Base-by-base conservation (phyloP, 2,113 vertebrate species). In the Lates calcarifer region DNA sequence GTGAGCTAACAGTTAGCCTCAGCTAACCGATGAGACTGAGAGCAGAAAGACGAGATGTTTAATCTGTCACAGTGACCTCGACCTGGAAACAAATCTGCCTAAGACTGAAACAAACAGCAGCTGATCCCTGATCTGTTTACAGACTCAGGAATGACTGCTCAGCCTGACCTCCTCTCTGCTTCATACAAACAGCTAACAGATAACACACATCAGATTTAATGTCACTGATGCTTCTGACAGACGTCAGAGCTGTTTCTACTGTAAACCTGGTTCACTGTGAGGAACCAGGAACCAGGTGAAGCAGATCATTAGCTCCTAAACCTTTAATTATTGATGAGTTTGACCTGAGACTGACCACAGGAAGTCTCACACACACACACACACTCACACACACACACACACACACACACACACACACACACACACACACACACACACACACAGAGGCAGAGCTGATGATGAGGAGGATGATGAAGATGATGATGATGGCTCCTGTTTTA, bases 401-500 rank as follows among this genome's bases (percentile, higher is more conserved):
- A 37, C 35, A 37, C n/a, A n/a, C n/a, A n/a, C n/a, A n/a, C n/a
- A n/a, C n/a, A n/a, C n/a, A n/a, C n/a, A n/a, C n/a, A n/a, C n/a
- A n/a, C n/a, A 43, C 65, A 64, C 37, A 63, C 29, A 37, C 47
- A 26, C 24, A 26, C 24, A 26, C n/a, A 5, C 3, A 6, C 1
- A 55, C 24, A 26, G 1, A 12, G 4, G 66, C 65, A 58, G 14
- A 20, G 55, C 61, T 51, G 73, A 74, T 14, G 57, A 63, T 8
- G 39, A 64, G 13, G 55, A 24, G 13, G 74, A 85, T 87, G 76
- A 86, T 56, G 91, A 62, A 12, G 56, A 62, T 15, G 51, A n/a
- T 15, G 73, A 85, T 87, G 77, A 87, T 47, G 91, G 77, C 39
- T 60, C 7, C 22, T 28, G 60, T 29, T 33, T 94, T 53, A 90